Evolutionary conservation across 2,113 vertebrate genomes (phyloP).

Genomic region (Cephalopholis sonnerati): DNA sequence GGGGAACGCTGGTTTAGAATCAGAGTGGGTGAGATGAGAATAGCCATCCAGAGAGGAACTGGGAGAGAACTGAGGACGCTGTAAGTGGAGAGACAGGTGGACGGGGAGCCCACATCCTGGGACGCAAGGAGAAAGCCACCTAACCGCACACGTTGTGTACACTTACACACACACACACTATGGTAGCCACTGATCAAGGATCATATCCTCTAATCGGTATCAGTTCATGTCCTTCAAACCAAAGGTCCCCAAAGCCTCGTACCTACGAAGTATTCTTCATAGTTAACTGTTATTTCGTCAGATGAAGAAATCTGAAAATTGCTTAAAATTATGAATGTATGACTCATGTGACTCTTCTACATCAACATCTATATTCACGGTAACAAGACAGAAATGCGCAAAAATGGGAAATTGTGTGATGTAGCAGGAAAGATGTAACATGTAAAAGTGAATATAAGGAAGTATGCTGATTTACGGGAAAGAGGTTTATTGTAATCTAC

Average conservation of each 20-base stretch:
- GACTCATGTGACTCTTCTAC: neutral
- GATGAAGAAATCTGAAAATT: neutral
- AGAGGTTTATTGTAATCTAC: constrained; percentile 41
- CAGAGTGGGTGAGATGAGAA: constrained; percentile 74
- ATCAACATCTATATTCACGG: neutral
- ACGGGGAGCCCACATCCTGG: constrained; percentile 79
- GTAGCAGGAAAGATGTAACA: constrained; percentile 1
- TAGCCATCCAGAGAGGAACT: constrained; percentile 83
- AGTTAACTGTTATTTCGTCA: neutral
- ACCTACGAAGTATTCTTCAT: constrained; percentile 15
- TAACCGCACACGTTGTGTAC: constrained; percentile 66
- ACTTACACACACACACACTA: constrained; percentile 28
- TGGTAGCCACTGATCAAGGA: constrained; percentile 68
- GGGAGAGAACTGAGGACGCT: constrained; percentile 66
- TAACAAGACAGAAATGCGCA: neutral
- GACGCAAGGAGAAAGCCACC: constrained; percentile 75
- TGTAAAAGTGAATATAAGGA: constrained; percentile 57
- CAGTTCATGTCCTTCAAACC: constrained; percentile 78
- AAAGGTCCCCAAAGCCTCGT: constrained; percentile 13
- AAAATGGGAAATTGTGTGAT: neutral
- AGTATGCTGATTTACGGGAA: constrained; percentile 52
- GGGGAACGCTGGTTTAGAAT: constrained; percentile 66
- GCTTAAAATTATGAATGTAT: neutral
- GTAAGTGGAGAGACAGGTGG: constrained; percentile 81
- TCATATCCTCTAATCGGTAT: constrained; percentile 87